Evolutionary conservation across 1,140 invertebrate species (phyloP).

Genomic region (Phthorimaea operculella): DNA sequence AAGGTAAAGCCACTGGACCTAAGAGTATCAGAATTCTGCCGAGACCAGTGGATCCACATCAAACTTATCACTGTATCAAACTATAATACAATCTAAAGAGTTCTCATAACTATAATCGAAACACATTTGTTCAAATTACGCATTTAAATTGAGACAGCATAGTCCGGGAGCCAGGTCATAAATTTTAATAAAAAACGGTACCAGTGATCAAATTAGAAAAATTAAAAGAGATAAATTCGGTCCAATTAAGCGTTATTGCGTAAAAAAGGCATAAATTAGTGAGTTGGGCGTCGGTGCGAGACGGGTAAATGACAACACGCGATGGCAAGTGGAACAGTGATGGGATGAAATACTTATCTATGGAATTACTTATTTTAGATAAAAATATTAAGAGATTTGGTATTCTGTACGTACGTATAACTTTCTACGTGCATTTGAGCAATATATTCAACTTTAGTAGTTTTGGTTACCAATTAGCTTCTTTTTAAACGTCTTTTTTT

Average conservation of each 20-base stretch:
- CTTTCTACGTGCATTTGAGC: no score
- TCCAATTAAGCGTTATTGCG: constrained; percentile 65
- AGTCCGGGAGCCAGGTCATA: constrained; percentile 23
- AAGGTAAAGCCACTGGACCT: no score
- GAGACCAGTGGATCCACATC: no score
- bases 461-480: no score
- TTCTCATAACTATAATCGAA: constrained; percentile 27
- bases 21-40: no score
- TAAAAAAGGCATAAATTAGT: constrained; percentile 68
- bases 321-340: constrained; percentile 28
- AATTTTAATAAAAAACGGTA: constrained; percentile 54
- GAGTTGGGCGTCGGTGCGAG: constrained; percentile 25
- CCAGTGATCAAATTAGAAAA: constrained; percentile 64
- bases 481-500: no score
- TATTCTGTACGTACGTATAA: no score
- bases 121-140: constrained; percentile 55
- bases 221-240: constrained; percentile 67
- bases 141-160: constrained; percentile 53
- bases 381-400: neutral
- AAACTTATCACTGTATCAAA: no score
- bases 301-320: constrained; percentile 35
- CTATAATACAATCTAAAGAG: neutral
- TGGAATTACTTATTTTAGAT: neutral
- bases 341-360: constrained; percentile 7
- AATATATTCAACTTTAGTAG: no score